Conservation (phyloP, 2,888 invertebrate species). For the Parnassius orleans region DNA sequence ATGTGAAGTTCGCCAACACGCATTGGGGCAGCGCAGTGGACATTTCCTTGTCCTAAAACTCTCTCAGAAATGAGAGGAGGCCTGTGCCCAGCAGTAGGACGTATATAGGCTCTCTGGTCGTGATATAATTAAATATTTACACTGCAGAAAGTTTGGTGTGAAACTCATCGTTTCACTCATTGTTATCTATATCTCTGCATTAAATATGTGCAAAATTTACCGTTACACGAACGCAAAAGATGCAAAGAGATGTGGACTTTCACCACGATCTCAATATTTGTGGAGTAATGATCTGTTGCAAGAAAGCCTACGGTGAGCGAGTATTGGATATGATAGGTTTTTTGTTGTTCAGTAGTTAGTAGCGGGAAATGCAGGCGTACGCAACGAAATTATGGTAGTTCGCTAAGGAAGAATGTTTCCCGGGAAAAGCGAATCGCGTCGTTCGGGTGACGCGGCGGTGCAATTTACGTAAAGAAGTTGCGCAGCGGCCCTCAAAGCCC, state of each 20-base stretch:
- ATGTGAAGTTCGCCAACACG: no score
- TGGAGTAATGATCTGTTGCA: constrained; percentile 43
- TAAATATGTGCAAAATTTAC: constrained; percentile 8
- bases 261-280: constrained; percentile 50
- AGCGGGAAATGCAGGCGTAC: constrained; percentile 25
- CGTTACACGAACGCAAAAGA: constrained; percentile 15
- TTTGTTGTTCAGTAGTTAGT: constrained; percentile 19
- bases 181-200: no score
- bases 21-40: no score
- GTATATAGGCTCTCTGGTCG: no score
- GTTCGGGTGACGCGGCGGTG: constrained; percentile 35
- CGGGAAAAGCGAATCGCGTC: constrained; percentile 30
- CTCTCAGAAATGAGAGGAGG: no score
- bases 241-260: constrained; percentile 39
- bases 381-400: constrained; percentile 22
- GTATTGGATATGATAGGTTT: constrained; percentile 30
- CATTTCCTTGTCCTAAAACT: no score
- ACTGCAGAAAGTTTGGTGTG: no score
- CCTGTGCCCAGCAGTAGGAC: no score
- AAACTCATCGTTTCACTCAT: no score
- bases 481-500: constrained; percentile 36
- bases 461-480: constrained; percentile 36
- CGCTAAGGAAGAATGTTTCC: constrained; percentile 27
- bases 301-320: constrained; percentile 32
- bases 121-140: no score